Conservation (phyloP, 2,113 vertebrate genomes). For the Mustela lutreola region DNA sequence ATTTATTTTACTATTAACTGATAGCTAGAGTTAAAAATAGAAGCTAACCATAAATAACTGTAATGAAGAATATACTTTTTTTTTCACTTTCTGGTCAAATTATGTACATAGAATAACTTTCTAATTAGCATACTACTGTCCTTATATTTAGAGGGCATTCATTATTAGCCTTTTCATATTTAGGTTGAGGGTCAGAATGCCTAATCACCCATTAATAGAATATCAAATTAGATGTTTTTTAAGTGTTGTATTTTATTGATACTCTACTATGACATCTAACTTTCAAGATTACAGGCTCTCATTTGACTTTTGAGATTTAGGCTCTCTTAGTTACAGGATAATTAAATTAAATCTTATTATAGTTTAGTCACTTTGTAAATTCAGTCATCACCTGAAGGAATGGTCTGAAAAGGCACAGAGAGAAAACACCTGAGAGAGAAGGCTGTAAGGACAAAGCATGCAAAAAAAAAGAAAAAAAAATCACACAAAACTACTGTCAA, state of each 20-base stretch:
- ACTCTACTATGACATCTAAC: neutral
- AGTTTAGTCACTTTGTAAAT: neutral
- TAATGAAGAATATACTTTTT: neutral
- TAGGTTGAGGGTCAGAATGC: neutral
- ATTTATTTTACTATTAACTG: neutral
- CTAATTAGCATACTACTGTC: neutral
- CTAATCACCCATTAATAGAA: neutral
- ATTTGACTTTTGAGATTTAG: neutral
- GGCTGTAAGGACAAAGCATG: neutral
- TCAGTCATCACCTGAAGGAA: neutral
- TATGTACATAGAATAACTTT: neutral
- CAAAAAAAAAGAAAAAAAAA: conserved; percentile 18
- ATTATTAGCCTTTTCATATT: neutral
- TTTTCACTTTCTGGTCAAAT: neutral
- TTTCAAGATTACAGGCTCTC: neutral
- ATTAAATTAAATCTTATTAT: neutral
- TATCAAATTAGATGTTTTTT: neutral
- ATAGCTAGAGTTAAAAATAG: neutral
- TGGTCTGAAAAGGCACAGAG: neutral
- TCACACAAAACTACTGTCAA: conserved; percentile 58
- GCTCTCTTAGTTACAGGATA: neutral
- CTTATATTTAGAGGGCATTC: neutral
- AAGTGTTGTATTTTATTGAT: neutral
- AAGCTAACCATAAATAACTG: neutral
- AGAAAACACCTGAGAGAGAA: conserved; percentile 31